Evolutionary conservation across 2,113 vertebrate species (phyloP).

Genomic region (Psammodynastes pulverulentus): DNA sequence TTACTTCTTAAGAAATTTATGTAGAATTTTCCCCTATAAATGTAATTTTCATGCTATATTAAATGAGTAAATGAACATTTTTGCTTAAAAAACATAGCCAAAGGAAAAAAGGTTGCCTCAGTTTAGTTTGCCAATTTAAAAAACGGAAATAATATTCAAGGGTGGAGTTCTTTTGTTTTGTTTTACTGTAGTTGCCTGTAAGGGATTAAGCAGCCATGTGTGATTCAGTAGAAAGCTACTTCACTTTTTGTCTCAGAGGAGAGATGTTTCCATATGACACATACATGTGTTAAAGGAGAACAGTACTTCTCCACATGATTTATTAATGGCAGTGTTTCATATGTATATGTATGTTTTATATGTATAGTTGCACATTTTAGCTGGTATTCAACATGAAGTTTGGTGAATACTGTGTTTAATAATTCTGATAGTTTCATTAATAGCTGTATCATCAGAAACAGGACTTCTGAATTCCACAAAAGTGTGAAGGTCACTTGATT

Average conservation of each 20-base stretch:
- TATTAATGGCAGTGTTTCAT: background rate
- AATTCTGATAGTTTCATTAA: background rate
- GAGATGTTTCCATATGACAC: conserved; percentile 36
- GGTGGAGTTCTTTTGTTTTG: conserved; percentile 24
- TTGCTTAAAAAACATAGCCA: background rate
- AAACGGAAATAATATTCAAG: conserved; percentile 5
- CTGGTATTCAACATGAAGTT: background rate
- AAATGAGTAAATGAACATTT: background rate
- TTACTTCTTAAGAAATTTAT: background rate
- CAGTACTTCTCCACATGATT: background rate
- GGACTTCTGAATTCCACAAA: background rate
- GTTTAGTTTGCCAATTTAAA: background rate
- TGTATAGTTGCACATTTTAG: background rate
- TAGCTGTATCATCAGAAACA: background rate
- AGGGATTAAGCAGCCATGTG: background rate
- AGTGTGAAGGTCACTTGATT: background rate
- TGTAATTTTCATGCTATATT: background rate
- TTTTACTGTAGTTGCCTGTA: conserved; percentile 6
- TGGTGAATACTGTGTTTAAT: background rate
- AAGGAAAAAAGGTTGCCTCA: background rate
- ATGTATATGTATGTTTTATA: background rate
- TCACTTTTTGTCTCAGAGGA: background rate
- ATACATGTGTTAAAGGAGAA: conserved; percentile 16
- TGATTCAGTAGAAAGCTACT: background rate
- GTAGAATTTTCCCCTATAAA: background rate